Evolutionary conservation across 1,140 invertebrate genomes (phyloP).

Genomic region (Calliopsis andreniformis): DNA sequence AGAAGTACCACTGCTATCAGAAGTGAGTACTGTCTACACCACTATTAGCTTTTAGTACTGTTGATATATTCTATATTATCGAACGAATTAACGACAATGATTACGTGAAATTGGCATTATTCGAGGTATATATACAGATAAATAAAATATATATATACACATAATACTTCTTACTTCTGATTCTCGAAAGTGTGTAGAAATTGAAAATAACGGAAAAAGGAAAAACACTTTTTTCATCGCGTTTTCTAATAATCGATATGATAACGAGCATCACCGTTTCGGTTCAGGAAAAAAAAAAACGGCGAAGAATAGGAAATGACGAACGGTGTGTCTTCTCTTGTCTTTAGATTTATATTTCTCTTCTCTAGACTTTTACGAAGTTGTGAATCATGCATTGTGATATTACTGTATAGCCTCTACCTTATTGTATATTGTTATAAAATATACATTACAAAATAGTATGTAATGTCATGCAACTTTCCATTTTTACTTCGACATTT

Average conservation of each 20-base stretch:
- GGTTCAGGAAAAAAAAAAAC: constrained; percentile 33
- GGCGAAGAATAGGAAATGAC: too few relatives aligned
- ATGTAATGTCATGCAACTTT: constrained; percentile 76
- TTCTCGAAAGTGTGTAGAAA: constrained; percentile 43
- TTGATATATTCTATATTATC: constrained; percentile 35
- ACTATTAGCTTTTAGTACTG: constrained; percentile 30
- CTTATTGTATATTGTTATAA: constrained; percentile 77
- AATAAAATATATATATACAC: too few relatives aligned
- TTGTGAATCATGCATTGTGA: constrained; percentile 82
- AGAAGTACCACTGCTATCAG: constrained; percentile 26
- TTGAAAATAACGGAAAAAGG: neutral
- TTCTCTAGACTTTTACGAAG: constrained; percentile 77
- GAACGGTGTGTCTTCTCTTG: constrained; percentile 34
- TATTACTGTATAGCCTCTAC: constrained; percentile 81
- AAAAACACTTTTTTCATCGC: constrained; percentile 47
- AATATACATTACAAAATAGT: constrained; percentile 59
- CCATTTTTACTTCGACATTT: constrained; percentile 81
- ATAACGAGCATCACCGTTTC: constrained; percentile 23
- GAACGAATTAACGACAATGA: constrained; percentile 44
- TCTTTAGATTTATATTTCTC: constrained; percentile 68
- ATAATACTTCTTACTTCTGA: constrained; percentile 45
- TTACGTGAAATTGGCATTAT: constrained; percentile 30
- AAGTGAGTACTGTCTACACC: constrained; percentile 18
- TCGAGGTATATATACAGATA: constrained; percentile 5
- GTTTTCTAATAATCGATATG: constrained; percentile 56